These are phyloP conservation scores for Chroicocephalus ridibundus DNA, from an alignment of 2,113 vertebrate genomes.

Conservation along the genomic window DNA sequence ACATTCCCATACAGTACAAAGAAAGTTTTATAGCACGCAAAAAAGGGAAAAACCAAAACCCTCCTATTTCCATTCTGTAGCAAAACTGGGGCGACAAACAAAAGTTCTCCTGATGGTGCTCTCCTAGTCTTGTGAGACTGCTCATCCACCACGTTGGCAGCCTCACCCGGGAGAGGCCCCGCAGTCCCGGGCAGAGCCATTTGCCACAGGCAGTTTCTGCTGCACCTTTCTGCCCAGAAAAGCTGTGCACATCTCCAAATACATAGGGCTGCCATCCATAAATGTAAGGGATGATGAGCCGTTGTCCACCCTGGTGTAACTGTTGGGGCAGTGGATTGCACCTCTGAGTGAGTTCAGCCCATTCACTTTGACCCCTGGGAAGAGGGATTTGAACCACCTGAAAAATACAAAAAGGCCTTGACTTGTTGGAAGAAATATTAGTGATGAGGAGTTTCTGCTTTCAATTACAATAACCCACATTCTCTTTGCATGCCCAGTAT, in stretches of 20 bases:
- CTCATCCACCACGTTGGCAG: accelerated
- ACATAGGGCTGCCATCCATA: accelerated
- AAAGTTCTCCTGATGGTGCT: background rate
- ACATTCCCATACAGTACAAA: background rate
- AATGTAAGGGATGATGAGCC: background rate
- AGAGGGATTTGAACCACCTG: background rate
- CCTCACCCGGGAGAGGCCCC: background rate
- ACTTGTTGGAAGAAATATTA: background rate
- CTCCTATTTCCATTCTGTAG: background rate
- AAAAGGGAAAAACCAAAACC: background rate
- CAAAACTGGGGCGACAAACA: background rate
- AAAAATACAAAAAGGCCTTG: background rate
- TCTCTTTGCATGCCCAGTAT: background rate
- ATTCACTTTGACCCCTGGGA: background rate
- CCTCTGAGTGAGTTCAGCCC: background rate
- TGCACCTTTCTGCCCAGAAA: background rate
- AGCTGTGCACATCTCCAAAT: background rate
- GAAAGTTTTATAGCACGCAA: background rate
- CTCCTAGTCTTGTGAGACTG: background rate
- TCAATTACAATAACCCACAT: background rate
- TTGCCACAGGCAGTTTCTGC: background rate
- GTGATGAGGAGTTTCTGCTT: background rate
- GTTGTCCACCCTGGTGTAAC: background rate
- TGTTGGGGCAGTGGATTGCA: background rate
- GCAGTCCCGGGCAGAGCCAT: background rate